Base-by-base conservation (phyloP, 2,113 vertebrate species). In the Notiomystis cincta region DNA sequence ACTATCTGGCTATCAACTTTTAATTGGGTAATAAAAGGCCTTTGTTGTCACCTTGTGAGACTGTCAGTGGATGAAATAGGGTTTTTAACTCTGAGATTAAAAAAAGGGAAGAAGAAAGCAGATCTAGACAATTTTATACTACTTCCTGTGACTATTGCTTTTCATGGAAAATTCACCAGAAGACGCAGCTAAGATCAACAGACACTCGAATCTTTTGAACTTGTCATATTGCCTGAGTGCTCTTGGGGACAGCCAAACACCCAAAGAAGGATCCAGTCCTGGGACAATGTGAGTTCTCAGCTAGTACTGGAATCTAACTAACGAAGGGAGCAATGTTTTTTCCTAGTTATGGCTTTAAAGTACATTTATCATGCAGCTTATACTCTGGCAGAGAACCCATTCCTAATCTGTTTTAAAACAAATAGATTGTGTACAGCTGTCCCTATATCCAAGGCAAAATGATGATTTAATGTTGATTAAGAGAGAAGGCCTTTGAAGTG, bases 401-500 rank as follows among this genome's bases (percentile, higher is more conserved):
- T 96, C 95, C 67, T 98, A 98, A 98, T 98, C 98, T 98, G 97
- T 96, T 98, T 98, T 97, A 98, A 98, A 98, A 98, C 98, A 98
- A 98, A 98, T 98, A 98, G 98, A 98, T 98, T 98, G 98, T 98
- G 97, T 98, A 98, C 98, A 98, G 98, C 98, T 98, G 98, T 97
- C 98, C 80, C 93, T 95, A 89, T 93, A 98, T 97, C 95, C 93
- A 94, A 96, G 96, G 94, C 96, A 97, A 97, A 98, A 98, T 96
- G 97, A 98, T 98, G 98, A 98, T 98, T 98, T 98, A 98, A 98
- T 98, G 98, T 97, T 98, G 98, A 98, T 98, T 98, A 97, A 97
- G 96, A 97, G 96, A 97, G 98, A 98, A 98, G 93, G 97, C 93
- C 98, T 98, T 98, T 98, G 98, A 98, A 98, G 98, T 97, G 93